Conservation (phyloP, 2,888 invertebrate species). For the Patella caerulea region DNA sequence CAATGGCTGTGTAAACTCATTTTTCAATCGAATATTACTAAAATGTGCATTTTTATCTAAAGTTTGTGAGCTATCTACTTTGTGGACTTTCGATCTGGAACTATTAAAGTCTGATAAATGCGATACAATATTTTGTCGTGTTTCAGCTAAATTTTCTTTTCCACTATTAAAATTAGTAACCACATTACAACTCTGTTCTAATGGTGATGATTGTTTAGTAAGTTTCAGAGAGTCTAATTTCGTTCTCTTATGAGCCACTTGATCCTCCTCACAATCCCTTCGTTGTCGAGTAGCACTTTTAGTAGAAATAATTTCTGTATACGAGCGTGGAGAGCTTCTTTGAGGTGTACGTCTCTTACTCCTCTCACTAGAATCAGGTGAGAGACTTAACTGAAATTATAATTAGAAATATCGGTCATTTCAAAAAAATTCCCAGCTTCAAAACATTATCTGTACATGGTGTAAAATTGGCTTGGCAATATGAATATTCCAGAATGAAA, state of each 20-base stretch:
- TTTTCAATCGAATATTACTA: neutral
- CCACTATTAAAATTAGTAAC: neutral
- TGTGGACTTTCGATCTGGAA: conserved; percentile 1
- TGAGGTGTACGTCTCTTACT: neutral
- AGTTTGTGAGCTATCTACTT: neutral
- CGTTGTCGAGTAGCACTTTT: conserved; percentile 2
- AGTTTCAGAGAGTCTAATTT: neutral
- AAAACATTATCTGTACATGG: too few relatives aligned
- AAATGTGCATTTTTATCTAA: conserved; percentile 1
- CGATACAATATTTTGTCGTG: neutral
- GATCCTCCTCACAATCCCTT: neutral
- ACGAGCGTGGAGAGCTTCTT: neutral
- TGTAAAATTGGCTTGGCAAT: too few relatives aligned
- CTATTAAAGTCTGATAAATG: conserved; percentile 4
- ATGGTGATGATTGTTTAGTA: neutral
- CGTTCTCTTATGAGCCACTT: neutral
- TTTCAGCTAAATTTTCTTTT: conserved; percentile 3
- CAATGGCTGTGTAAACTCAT: conserved; percentile 37
- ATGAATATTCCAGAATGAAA: too few relatives aligned
- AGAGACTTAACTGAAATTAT: too few relatives aligned
- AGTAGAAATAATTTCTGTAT: neutral
- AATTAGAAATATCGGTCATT: too few relatives aligned
- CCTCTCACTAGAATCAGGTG: neutral
- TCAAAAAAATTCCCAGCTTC: too few relatives aligned
- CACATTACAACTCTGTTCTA: neutral